phyloP scores from a whole-genome alignment of 1,140 invertebrate genomes.

The Maconellicoccus hirsutus region DNA sequence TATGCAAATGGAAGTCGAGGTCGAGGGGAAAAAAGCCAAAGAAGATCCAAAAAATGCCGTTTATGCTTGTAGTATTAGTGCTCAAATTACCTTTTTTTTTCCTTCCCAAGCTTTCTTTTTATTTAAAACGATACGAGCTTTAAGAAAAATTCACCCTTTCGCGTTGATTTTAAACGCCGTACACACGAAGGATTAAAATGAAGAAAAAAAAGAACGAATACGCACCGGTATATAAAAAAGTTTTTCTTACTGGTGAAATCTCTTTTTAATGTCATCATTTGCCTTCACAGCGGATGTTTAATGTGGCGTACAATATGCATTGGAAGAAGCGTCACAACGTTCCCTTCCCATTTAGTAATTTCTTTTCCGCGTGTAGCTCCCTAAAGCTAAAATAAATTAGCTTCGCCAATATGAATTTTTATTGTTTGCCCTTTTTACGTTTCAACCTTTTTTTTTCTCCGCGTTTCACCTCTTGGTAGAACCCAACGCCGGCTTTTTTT shows the following conservation, averaged over 20 bases:
- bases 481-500: slow-evolving; percentile 18
- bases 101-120: not conserved
- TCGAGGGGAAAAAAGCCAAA: slow-evolving; percentile 85
- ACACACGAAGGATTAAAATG: slow-evolving; percentile 20
- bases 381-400: slow-evolving; percentile 20
- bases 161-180: slow-evolving; percentile 1
- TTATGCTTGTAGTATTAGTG: slow-evolving; percentile 8
- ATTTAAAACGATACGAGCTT: not conserved
- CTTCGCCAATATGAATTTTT: slow-evolving; percentile 23
- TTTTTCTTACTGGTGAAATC: slow-evolving; percentile 27
- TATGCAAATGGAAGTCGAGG: slow-evolving; percentile 99
- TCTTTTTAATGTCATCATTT: slow-evolving; percentile 30
- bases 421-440: slow-evolving; percentile 22
- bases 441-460: slow-evolving; percentile 17
- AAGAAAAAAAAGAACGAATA: slow-evolving; percentile 10
- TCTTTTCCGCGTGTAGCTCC: slow-evolving; percentile 23
- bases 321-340: slow-evolving; percentile 24
- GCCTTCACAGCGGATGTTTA: slow-evolving; percentile 28
- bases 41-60: not conserved
- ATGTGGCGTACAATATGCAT: slow-evolving; percentile 28
- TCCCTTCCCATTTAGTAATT: slow-evolving; percentile 23
- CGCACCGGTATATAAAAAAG: slow-evolving; percentile 18
- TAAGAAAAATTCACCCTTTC: slow-evolving; percentile 16
- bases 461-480: not conserved
- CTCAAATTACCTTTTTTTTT: slow-evolving; percentile 16